Evolutionary conservation across 1,140 invertebrate genomes (phyloP).

Genomic region (Apocrypta bakeri): DNA sequence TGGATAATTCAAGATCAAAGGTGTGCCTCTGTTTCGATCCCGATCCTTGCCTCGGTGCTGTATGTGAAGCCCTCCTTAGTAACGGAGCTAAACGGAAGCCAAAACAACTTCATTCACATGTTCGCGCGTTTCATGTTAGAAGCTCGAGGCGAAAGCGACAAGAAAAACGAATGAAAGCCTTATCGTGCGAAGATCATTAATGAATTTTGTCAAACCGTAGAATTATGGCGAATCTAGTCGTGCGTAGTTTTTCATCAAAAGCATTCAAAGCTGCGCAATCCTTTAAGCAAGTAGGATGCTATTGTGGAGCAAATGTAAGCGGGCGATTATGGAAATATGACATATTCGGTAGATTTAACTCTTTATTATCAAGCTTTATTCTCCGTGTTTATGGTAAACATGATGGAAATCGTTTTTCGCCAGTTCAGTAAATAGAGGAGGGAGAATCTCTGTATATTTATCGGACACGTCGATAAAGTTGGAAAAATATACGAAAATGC

Average conservation of each 20-base stretch:
- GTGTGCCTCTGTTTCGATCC: slow-evolving; percentile 62
- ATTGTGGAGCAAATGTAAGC: too few relatives aligned
- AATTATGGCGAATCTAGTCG: too few relatives aligned
- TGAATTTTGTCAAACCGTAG: too few relatives aligned
- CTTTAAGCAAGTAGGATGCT: too few relatives aligned
- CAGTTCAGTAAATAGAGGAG: neutral
- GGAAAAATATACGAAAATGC: neutral
- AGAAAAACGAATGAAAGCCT: neutral
- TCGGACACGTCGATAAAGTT: neutral
- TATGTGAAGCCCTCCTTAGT: slow-evolving; percentile 62
- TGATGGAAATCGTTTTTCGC: neutral
- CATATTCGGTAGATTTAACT: neutral
- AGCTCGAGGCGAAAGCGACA: neutral
- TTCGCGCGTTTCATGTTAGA: slow-evolving; percentile 1
- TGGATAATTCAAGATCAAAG: slow-evolving; percentile 60
- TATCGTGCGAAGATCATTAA: neutral
- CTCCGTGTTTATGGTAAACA: neutral
- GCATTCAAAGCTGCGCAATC: too few relatives aligned
- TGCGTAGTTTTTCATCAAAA: too few relatives aligned
- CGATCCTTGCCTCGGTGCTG: slow-evolving; percentile 58
- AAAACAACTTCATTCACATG: slow-evolving; percentile 48
- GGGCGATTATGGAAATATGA: too few relatives aligned
- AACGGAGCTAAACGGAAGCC: slow-evolving; percentile 63
- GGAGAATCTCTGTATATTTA: neutral
- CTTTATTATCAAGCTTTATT: neutral